phyloP scores from a whole-genome alignment of 2,888 invertebrate species.

The Acleris cristana region DNA sequence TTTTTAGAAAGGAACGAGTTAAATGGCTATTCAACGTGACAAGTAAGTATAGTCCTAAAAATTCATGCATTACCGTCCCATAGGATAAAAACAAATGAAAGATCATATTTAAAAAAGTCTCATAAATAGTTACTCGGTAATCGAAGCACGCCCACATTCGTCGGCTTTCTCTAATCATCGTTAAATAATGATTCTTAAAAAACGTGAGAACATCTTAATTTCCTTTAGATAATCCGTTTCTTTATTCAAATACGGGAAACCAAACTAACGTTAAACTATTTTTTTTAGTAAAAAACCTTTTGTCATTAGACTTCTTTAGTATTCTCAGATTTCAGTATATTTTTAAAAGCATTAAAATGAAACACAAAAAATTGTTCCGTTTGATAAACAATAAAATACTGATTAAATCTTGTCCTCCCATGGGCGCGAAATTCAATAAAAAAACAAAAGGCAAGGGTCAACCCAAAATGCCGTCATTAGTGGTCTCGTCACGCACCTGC shows the following conservation, averaged over 20 bases:
- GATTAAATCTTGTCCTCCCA: no score
- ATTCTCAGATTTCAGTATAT: no score
- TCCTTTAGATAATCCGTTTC: not conserved
- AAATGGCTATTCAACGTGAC: no score
- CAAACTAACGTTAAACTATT: no score
- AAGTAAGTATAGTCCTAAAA: no score
- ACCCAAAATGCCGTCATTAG: slow-evolving; percentile 9
- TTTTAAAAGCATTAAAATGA: no score
- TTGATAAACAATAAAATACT: no score
- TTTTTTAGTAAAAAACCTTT: no score
- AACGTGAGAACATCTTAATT: slow-evolving; percentile 7
- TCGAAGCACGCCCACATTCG: slow-evolving; percentile 2
- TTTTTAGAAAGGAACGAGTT: no score
- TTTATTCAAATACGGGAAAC: not conserved
- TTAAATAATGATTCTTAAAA: slow-evolving; percentile 21
- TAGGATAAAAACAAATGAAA: not conserved
- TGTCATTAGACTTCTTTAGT: no score
- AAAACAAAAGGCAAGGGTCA: not conserved
- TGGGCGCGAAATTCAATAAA: not conserved
- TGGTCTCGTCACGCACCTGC: slow-evolving; percentile 31
- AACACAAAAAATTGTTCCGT: no score
- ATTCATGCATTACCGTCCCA: no score
- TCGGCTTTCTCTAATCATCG: slow-evolving; percentile 30
- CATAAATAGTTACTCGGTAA: not conserved
- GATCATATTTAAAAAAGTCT: not conserved